These are phyloP conservation scores for Drosophila kepulauana DNA, from an alignment of 1,140 invertebrate species.

Conservation along the genomic window DNA sequence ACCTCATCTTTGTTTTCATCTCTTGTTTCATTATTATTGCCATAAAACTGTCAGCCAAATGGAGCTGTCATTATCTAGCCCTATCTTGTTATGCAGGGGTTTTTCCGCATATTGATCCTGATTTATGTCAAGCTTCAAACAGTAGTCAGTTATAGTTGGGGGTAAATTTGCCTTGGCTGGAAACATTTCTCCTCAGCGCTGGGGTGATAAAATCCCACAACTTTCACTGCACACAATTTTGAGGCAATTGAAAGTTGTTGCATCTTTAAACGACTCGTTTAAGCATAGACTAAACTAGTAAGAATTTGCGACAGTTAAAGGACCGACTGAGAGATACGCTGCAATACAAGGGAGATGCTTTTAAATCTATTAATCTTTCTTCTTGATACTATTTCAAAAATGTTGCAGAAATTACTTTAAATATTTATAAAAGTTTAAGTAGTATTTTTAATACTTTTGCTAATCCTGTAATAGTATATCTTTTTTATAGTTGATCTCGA, in stretches of 20 bases:
- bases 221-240: conserved; percentile 21
- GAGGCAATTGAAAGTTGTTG: conserved; percentile 58
- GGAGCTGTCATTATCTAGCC: conserved; percentile 37
- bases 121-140: conserved; percentile 59
- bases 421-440: too few relatives aligned
- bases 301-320: not conserved
- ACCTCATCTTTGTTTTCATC: conserved; percentile 15
- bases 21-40: conserved; percentile 53
- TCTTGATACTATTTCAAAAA: too few relatives aligned
- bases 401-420: too few relatives aligned
- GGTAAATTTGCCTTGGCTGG: conserved; percentile 49
- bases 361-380: too few relatives aligned
- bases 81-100: conserved; percentile 4
- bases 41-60: conserved; percentile 73
- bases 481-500: too few relatives aligned
- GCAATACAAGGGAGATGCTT: not conserved
- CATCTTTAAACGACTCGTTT: conserved; percentile 45
- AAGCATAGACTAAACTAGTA: conserved; percentile 20
- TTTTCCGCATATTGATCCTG: conserved; percentile 53
- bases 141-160: conserved; percentile 38
- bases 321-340: conserved; percentile 4
- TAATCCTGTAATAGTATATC: too few relatives aligned
- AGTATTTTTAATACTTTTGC: too few relatives aligned
- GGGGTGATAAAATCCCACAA: conserved; percentile 12
- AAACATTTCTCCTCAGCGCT: conserved; percentile 1